Evolutionary conservation across 2,797 vertebrate species (phyloP), one percentile per base, ranked within the genome.

Genomic region (Diplodus sargus): DNA sequence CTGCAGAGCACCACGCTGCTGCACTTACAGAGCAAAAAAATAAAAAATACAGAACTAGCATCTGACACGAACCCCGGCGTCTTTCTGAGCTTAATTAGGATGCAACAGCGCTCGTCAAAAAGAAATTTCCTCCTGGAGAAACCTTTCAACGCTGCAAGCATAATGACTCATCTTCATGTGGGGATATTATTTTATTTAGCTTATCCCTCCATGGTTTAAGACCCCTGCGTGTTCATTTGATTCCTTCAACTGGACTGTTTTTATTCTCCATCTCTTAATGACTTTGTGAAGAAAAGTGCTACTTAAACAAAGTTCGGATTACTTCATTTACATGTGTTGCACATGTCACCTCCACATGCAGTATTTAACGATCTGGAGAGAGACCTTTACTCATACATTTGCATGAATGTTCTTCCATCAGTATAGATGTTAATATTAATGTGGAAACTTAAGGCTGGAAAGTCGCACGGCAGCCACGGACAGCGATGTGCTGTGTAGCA

Each of bases 311-410:
- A 34, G 34, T 34, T 34, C 7, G 34, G 9, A 34, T 34, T 1
- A 9, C 34, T 34, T 34, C 6, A 34, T 34, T 34, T 34, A 34
- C 1, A 34, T 75, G 63, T 76, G 57, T 51, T 70, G 76, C 84
- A 87, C 81, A 81, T 86, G 86, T 68, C 83, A 51, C 66, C 72
- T 73, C 85, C 85, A 85, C 85, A 81, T 84, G 85, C 8, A 3
- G 57, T 70, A 49, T 65, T 77, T 60, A 70, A 64, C 43, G 78
- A 84, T 65, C 76, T 60, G 63, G 68, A 45, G 64, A 75, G 56
- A 73, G 25, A 6, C 58, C 48, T 79, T 51, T 10, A 54, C 70
- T 62, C 71, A 45, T 15, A 58, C 20, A 52, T 57, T 60, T 67
- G 10, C 45, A 42, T 4, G 2, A 34, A 73, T n/a, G 34, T 42